phyloP scores from a whole-genome alignment of 2,888 invertebrate species.

The Trachelus stipa region DNA sequence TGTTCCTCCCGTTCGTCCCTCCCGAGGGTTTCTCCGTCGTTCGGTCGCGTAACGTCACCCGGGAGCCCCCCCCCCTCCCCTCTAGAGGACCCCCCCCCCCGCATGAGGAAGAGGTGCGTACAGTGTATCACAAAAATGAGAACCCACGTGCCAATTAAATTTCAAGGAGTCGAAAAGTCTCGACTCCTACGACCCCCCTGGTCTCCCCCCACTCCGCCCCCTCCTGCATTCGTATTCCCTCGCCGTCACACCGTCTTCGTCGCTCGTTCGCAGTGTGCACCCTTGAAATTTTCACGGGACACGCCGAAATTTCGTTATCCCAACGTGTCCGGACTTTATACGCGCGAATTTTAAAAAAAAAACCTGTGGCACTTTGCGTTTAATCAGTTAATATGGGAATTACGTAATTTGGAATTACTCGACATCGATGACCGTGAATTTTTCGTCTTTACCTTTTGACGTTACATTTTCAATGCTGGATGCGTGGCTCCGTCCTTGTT shows the following conservation, averaged over 20 bases:
- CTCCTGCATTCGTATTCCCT: neutral
- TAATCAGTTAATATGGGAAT: too few relatives aligned
- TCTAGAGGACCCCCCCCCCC: slow-evolving; percentile 39
- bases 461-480: too few relatives aligned
- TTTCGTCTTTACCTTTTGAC: too few relatives aligned
- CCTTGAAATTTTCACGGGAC: neutral
- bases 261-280: neutral
- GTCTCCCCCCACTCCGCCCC: neutral
- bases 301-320: neutral
- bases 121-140: slow-evolving; percentile 55
- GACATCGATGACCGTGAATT: too few relatives aligned
- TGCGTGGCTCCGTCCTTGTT: too few relatives aligned
- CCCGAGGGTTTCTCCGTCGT: slow-evolving; percentile 15
- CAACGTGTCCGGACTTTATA: too few relatives aligned
- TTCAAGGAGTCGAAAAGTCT: slow-evolving; percentile 15
- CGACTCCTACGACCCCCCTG: neutral
- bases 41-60: too few relatives aligned
- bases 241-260: too few relatives aligned
- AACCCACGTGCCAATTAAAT: slow-evolving; percentile 60
- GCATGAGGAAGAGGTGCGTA: slow-evolving; percentile 39
- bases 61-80: slow-evolving; percentile 27
- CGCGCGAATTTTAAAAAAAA: too few relatives aligned
- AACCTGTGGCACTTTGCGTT: too few relatives aligned
- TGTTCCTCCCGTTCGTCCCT: slow-evolving; percentile 20
- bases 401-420: too few relatives aligned